Percentiles rank a stretch among this genome's conserved stretches.
phyloP scores from a whole-genome alignment of 2,888 invertebrate species.

The Homarus gammarus region DNA sequence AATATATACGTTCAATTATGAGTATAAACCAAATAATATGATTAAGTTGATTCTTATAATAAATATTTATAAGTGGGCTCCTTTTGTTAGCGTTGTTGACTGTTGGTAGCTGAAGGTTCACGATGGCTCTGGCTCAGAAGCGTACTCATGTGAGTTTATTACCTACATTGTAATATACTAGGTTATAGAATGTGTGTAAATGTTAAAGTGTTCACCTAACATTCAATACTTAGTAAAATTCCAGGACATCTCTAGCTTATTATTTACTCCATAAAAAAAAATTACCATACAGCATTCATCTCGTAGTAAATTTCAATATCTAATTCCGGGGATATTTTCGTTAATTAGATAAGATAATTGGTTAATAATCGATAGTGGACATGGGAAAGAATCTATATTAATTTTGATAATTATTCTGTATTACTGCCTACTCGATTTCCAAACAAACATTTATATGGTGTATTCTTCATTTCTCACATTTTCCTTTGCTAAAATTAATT shows the following conservation, averaged over 20 bases:
- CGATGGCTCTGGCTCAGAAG: conserved; percentile 72
- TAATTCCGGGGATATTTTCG: neutral
- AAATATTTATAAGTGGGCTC: neutral
- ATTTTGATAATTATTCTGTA: too few relatives aligned
- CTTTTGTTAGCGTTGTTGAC: neutral
- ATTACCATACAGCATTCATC: neutral
- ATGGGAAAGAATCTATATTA: too few relatives aligned
- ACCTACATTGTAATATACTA: neutral
- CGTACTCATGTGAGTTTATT: conserved; percentile 62
- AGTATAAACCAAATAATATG: neutral
- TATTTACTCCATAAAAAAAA: neutral
- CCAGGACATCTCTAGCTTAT: too few relatives aligned
- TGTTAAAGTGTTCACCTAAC: neutral
- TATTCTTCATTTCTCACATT: too few relatives aligned
- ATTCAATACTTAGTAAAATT: neutral
- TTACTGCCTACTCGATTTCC: too few relatives aligned
- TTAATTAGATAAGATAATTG: neutral
- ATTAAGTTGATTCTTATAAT: neutral
- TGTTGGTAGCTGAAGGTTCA: neutral
- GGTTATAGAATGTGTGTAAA: neutral
- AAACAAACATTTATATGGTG: too few relatives aligned
- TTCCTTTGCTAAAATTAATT: too few relatives aligned
- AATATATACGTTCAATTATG: neutral
- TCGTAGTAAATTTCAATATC: neutral
- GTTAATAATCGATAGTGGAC: too few relatives aligned